Base-by-base conservation (phyloP, 1,140 invertebrate species). In the Pogonus chalceus region DNA sequence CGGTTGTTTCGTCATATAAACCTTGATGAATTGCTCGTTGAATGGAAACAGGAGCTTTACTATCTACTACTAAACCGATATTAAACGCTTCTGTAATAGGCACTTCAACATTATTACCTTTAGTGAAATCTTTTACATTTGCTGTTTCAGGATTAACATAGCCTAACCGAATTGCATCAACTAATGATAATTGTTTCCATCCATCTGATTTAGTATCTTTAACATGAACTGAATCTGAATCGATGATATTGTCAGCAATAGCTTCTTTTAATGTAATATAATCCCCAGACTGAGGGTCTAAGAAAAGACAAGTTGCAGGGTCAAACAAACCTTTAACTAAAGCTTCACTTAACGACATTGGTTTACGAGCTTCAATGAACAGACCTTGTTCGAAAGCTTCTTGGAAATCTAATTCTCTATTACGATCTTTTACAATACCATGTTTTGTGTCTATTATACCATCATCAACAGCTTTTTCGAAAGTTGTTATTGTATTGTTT, bases 21-120 rank as follows among this genome's bases (percentile, higher is more conserved):
- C 90, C 90, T 72, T 91, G 86, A 68, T 92, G 88, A 46, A 94
- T 82, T 1, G 88, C 87, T 67, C 86, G 76, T 65, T 93, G 91
- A 23, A 95, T 65, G 3, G 89, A 91, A n/a, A 92, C 78, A 0
- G 87, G 79, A 1, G 84, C 83, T 69, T 84, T 85, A 55, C 81
- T 86, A 65, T 92, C 90, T 53, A 88, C 75, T 14, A 92, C 75
- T 43, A 91, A 76, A 48, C 87, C 88, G 53, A 80, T 76, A 64
- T 90, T 82, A 58, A 92, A 86, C 2, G 90, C 89, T 69, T 91
- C 83, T 47, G 77, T 77, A 21, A 95, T 70, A n/a, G 80, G 80
- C 31, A 92, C 78, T 58, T 85, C 80, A 49, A 76, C 72, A 58
- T 82, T 79, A 48, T 81, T 80, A 58, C 69, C 78, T 62, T 74